Evolutionary conservation across 2,888 invertebrate genomes (phyloP).

Genomic region (Stenichneumon culpator): DNA sequence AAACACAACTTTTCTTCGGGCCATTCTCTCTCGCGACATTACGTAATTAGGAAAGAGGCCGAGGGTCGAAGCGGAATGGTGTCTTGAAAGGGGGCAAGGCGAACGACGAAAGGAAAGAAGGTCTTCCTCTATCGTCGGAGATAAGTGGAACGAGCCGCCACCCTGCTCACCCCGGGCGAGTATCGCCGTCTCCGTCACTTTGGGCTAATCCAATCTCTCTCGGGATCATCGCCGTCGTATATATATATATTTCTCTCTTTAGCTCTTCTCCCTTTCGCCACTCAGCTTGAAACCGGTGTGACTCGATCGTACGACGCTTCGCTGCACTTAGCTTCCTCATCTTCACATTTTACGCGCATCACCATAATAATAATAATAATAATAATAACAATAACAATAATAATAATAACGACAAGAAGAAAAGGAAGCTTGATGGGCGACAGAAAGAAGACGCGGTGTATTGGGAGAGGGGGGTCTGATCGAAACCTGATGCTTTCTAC

Average conservation of each 20-base stretch:
- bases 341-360: constrained; percentile 1
- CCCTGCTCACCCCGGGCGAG: not conserved
- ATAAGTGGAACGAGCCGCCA: constrained; percentile 32
- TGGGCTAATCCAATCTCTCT: constrained; percentile 68
- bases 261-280: constrained; percentile 28
- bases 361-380: constrained; percentile 28
- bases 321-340: constrained; percentile 35
- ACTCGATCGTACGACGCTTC: constrained; percentile 16
- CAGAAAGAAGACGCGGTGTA: not conserved
- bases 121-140: constrained; percentile 29
- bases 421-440: not conserved
- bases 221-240: constrained; percentile 47
- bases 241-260: constrained; percentile 14
- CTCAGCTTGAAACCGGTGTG: not conserved
- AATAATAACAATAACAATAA: constrained; percentile 31
- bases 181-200: constrained; percentile 63
- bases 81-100: constrained; percentile 14
- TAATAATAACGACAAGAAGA: not conserved
- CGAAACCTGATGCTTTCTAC: not conserved
- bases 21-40: constrained; percentile 57
- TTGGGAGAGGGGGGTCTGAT: not conserved
- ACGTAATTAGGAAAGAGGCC: constrained; percentile 55
- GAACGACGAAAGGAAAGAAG: constrained; percentile 18
- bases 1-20: constrained; percentile 50
- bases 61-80: constrained; percentile 22